phyloP scores from a whole-genome alignment of 1,140 invertebrate species.

The Plodia interpunctella region DNA sequence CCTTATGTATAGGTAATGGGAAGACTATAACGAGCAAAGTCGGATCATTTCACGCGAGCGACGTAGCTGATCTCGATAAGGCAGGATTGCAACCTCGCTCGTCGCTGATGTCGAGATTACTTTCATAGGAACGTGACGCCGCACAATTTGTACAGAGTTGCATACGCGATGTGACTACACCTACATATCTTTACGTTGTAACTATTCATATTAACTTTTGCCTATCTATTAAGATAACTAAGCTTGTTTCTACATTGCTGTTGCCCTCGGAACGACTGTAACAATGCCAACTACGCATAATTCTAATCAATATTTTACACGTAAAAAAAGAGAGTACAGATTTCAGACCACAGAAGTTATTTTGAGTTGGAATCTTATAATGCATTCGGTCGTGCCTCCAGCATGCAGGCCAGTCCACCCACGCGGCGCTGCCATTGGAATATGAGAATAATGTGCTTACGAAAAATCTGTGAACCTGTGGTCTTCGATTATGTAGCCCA shows the following conservation, averaged over 20 bases:
- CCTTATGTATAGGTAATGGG: background rate
- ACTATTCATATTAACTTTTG: too few species aligned
- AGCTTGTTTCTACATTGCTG: too few species aligned
- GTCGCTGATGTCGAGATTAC: background rate
- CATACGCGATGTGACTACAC: background rate
- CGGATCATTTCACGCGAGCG: slow-evolving; percentile 9
- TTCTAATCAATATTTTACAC: too few species aligned
- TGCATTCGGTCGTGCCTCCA: slow-evolving; percentile 5
- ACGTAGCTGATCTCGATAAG: slow-evolving; percentile 20
- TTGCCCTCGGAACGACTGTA: too few species aligned
- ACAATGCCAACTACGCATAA: too few species aligned
- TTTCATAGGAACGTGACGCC: background rate
- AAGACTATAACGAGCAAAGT: background rate
- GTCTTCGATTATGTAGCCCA: too few species aligned
- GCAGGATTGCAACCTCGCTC: slow-evolving; percentile 21
- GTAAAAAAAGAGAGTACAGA: too few species aligned
- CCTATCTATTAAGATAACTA: too few species aligned
- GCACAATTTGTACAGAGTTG: background rate
- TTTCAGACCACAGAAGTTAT: background rate
- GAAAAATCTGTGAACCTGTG: too few species aligned
- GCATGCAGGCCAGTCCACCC: slow-evolving; percentile 21
- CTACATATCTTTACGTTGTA: background rate
- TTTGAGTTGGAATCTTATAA: background rate
- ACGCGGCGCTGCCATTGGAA: slow-evolving; percentile 10
- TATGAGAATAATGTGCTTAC: slow-evolving; percentile 1